Evolutionary conservation across 2,888 invertebrate genomes (phyloP), one percentile per base, ranked within the genome.

Genomic region (Eupithecia abbreviata): DNA sequence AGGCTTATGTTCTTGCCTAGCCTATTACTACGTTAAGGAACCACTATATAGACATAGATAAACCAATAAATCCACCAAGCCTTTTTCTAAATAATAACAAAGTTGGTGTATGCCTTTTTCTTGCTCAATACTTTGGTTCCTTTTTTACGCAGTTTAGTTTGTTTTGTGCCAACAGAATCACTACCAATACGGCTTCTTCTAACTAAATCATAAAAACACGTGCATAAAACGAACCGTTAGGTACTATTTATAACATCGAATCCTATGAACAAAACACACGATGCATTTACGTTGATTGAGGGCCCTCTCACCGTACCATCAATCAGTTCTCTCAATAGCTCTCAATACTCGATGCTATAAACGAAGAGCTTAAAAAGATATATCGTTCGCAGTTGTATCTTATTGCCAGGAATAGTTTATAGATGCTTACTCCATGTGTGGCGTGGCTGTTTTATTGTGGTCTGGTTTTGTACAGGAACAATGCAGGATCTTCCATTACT

Each of bases 381-480:
- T 77, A 86, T 85, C 80, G 82, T 82, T 84, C 77, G 74, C 83
- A 84, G 81, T 81, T 85, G 77, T 75, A 71, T 74, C 77, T 82
- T 81, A 83, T 80, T 83, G 84, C 85, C 84, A 79, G 83, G 85
- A 87, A 88, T 88, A 88, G 86, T 72, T 67, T 74, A 84, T 84
- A 69, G 76, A 62, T 72, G 75, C 81, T 67, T 69, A 55, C 42
- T 70, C 65, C 49, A 73, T 73, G 71, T 76, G 73, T 74, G 55
- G 55, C 7, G n/a, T 58, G 18, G n/a, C 3, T 6, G 86, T 87
- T 84, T 85, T 86, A 85, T 86, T 87, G 85, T 79, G 81, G 81
- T 77, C 77, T 70, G 75, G 75, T 77, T 74, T 58, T 58, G 18
- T 58, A 58, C 55, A 18, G 55, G 55, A 58, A 58, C 55, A 9